Base-by-base conservation (phyloP, 2,888 invertebrate species). In the Stratiomys singularior region DNA sequence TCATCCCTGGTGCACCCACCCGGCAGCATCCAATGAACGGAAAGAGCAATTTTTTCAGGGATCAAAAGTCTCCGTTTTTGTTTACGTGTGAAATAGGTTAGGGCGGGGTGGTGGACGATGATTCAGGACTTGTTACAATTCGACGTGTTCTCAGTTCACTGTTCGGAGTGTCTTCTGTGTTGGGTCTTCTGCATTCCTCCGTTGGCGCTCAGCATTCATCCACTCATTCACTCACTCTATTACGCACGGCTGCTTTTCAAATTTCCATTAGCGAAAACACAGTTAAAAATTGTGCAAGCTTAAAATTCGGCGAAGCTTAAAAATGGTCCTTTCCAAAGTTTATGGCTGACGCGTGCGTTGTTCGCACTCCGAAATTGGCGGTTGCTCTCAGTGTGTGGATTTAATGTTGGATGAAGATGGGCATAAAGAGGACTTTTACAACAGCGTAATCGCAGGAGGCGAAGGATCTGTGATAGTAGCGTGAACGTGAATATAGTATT, bases 211-310 rank as follows among this genome's bases (percentile, higher is more conserved):
- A n/a, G 15, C 52, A 52, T 15, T 52, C 52, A 18, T 52, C 18
- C n/a, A 13, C 52, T 52, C 64, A 64, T 27, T 64, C 64, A 64
- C 64, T 64, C 30, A 64, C 64, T 64, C 64, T 30, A 64, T 30
- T 64, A 64, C 64, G 64, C 64, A 64, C 64, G 64, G 64, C 13
- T 64, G 64, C 64, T 64, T 64, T 64, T 30, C 28, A 64, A 64
- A 64, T 64, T 64, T 64, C 64, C 64, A 64, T 64, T 64, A 64
- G 64, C 64, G 64, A 64, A 64, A 64, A 28, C 64, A 64, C 64
- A 64, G 64, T 64, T 64, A 64, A 64, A 64, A 64, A 64, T 25
- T 1, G 28, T 64, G 64, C 64, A 30, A 64, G 64, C 64, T 64
- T 64, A 64, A 64, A 64, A 64, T 28, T 64, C 64, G 64, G 5